Evolutionary conservation across 2,113 vertebrate genomes (phyloP).

Genomic region (Numenius arquata): DNA sequence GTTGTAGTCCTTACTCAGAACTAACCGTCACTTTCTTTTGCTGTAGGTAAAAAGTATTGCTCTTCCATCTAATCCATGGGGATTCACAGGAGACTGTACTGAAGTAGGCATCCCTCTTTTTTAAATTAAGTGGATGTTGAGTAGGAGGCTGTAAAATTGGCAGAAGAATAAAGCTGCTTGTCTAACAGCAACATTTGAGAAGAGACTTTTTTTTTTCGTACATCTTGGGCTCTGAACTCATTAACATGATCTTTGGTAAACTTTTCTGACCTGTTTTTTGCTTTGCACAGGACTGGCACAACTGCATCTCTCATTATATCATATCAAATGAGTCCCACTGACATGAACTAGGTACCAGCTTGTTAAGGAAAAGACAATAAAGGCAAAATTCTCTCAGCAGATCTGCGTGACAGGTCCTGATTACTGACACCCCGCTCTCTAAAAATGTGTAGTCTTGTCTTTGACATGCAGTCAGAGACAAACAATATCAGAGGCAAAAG

Average conservation of each 20-base stretch:
- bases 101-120: background rate
- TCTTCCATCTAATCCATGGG: background rate
- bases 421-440: background rate
- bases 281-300: background rate
- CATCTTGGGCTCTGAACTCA: slow-evolving; percentile 31
- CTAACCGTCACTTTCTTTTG: background rate
- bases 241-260: slow-evolving; percentile 55
- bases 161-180: slow-evolving; percentile 22
- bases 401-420: slow-evolving; percentile 8
- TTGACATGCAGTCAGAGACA: background rate
- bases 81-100: background rate
- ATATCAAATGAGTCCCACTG: slow-evolving; percentile 27
- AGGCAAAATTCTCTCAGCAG: background rate
- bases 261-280: slow-evolving; percentile 42
- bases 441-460: background rate
- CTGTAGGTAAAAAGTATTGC: background rate
- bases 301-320: slow-evolving; percentile 41
- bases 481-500: background rate
- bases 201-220: background rate
- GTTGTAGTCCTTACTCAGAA: background rate
- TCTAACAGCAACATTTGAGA: background rate
- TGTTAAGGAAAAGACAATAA: slow-evolving; percentile 26
- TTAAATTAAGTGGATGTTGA: slow-evolving; percentile 15
- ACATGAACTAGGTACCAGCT: slow-evolving; percentile 3
- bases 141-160: background rate